Evolutionary conservation across 2,113 vertebrate genomes (phyloP), one percentile per base, ranked within the genome.

Genomic region (Spea bombifrons): DNA sequence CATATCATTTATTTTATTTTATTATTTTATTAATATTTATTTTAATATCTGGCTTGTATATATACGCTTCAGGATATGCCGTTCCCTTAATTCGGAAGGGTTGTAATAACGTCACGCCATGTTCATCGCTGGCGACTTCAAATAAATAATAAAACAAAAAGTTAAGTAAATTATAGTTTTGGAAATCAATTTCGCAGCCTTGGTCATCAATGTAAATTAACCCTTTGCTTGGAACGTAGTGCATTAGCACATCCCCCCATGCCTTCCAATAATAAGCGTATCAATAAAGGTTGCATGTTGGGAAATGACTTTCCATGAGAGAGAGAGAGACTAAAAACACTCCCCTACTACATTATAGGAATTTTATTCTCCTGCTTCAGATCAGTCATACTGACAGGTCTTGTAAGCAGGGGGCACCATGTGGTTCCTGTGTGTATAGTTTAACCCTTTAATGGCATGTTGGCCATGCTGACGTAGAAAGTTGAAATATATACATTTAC

Each of bases 281-380:
- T 69, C 75, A 77, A 43, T 70, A 70, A 61, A 57, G 12, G n/a
- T n/a, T 69, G 12, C 50, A 8, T 48, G 52, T 68, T 52, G 30
- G 75, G 44, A 76, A 59, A 76, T 30, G 15, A 10, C 45, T 68
- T 65, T 65, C n/a, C 63, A 3, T 4, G 30, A 65, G 47, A 64
- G 9, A 52, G 12, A 1, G 6, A 66, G 12, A 45, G 8, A 16
- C 17, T n/a, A 43, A 46, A 59, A 43, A n/a, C 46, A n/a, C 46
- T 4, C 49, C 16, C n/a, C n/a, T 17, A 7, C 7, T 61, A 47
- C 5, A 46, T 74, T 49, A 17, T 64, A 61, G 4, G 59, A 64
- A 64, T 13, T 43, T 64, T 64, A 74, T n/a, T 64, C 7, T 16
- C 7, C 15, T 30, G 17, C 50, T 49, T 64, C 13, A 48, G 15